A percentile compares a stretch with the other conserved stretches of the same genome.
Evolutionary conservation across 2,113 vertebrate genomes (phyloP).

Genomic region (Notechis scutatus): DNA sequence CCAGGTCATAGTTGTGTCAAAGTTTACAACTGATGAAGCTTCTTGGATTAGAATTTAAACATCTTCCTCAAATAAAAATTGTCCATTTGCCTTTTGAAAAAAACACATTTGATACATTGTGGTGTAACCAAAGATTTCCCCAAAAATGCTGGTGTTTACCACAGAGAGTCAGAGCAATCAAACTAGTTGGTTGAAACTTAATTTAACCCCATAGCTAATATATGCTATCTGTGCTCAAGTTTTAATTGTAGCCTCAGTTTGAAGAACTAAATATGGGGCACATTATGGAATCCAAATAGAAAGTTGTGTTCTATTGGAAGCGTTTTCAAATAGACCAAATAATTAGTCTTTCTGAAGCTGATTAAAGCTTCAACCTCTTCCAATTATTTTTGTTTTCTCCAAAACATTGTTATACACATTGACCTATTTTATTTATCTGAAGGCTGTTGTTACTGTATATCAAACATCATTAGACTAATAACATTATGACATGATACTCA

Average conservation of each 20-base stretch:
- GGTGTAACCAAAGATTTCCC: too few species aligned
- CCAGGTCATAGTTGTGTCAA: too few species aligned
- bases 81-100: too few species aligned
- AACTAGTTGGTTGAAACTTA: too few species aligned
- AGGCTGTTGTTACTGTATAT: background rate
- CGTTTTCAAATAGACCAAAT: background rate
- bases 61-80: too few species aligned
- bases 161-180: too few species aligned
- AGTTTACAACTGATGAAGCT: too few species aligned
- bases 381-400: background rate
- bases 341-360: background rate
- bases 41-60: too few species aligned
- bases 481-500: background rate
- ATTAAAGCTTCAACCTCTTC: background rate
- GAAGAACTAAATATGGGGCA: background rate
- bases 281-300: background rate
- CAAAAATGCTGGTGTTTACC: too few species aligned
- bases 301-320: background rate
- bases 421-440: background rate
- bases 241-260: background rate
- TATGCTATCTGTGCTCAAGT: background rate
- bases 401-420: background rate
- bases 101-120: too few species aligned
- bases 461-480: background rate
- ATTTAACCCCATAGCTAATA: background rate